Percentiles rank a stretch among this genome's conserved stretches.
Evolutionary conservation across 2,797 vertebrate species (phyloP).

Genomic region (Sarcophilus harrisii): DNA sequence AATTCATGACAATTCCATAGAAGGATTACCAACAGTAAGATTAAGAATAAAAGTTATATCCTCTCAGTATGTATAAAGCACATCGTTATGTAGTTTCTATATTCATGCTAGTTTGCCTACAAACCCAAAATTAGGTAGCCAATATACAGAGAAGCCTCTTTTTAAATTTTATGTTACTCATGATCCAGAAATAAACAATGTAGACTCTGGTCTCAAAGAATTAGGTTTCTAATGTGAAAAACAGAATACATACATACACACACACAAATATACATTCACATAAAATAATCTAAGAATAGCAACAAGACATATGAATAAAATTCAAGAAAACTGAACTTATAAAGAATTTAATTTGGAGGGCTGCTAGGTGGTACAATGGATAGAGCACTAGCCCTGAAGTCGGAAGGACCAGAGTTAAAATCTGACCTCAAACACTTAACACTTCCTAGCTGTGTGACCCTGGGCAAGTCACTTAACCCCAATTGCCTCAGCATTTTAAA

Average conservation of each 20-base stretch:
- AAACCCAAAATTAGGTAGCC: neutral
- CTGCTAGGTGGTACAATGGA: too few species aligned
- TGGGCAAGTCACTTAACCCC: too few species aligned
- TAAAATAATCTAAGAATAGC: neutral
- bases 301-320: neutral
- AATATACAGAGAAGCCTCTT: neutral
- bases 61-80: neutral
- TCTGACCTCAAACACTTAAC: too few species aligned
- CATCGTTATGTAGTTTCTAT: constrained; percentile 14
- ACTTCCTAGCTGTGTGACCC: too few species aligned
- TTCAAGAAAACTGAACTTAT: neutral
- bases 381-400: too few species aligned
- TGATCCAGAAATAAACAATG: neutral
- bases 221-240: neutral
- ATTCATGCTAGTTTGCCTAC: neutral
- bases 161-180: neutral
- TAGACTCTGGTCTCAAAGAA: neutral
- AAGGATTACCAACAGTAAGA: neutral
- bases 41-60: neutral
- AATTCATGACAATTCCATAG: constrained; percentile 10
- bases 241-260: neutral
- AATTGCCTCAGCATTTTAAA: too few species aligned
- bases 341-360: neutral
- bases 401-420: too few species aligned
- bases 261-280: neutral